Evolutionary conservation across 2,113 vertebrate genomes (phyloP).

Genomic region (Ophiodon elongatus): DNA sequence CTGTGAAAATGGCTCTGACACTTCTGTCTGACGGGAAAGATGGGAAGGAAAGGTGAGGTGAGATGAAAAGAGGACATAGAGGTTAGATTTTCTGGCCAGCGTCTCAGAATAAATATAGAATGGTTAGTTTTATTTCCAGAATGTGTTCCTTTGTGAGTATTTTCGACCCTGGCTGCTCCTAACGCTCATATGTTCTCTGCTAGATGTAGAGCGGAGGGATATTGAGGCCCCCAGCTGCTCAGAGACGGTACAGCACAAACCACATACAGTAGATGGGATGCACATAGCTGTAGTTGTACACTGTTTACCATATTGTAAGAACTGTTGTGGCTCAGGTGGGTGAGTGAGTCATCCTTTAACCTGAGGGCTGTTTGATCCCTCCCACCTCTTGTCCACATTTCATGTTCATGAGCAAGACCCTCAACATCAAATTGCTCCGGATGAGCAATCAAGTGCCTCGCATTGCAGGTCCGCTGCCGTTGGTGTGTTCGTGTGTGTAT

Average conservation of each 20-base stretch:
- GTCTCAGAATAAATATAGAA: slow-evolving; percentile 40
- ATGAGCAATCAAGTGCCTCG: not conserved
- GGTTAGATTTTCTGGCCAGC: slow-evolving; percentile 42
- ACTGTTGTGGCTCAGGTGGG: slow-evolving; percentile 24
- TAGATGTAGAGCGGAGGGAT: slow-evolving; percentile 2
- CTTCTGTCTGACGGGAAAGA: slow-evolving; percentile 55
- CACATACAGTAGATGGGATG: not conserved
- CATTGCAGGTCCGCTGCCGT: not conserved
- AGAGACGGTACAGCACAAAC: not conserved
- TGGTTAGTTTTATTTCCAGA: slow-evolving; percentile 35
- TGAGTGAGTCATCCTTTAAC: slow-evolving; percentile 15
- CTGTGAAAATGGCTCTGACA: slow-evolving; percentile 72
- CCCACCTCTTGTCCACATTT: not conserved
- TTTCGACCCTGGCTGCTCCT: slow-evolving; percentile 21
- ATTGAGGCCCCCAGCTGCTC: slow-evolving; percentile 4
- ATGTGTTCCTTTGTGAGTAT: slow-evolving; percentile 38
- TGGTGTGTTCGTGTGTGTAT: not conserved
- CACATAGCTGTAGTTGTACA: not conserved
- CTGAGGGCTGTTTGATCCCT: not conserved
- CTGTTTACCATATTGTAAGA: not conserved
- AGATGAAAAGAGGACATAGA: slow-evolving; percentile 40
- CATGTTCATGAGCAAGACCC: not conserved
- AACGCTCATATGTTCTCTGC: not conserved
- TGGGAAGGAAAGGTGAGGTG: slow-evolving; percentile 54
- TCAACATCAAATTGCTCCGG: not conserved